Percentiles rank a stretch among this genome's conserved stretches.
phyloP scores from a whole-genome alignment of 2,797 vertebrate species.

The Halcyon badia region DNA sequence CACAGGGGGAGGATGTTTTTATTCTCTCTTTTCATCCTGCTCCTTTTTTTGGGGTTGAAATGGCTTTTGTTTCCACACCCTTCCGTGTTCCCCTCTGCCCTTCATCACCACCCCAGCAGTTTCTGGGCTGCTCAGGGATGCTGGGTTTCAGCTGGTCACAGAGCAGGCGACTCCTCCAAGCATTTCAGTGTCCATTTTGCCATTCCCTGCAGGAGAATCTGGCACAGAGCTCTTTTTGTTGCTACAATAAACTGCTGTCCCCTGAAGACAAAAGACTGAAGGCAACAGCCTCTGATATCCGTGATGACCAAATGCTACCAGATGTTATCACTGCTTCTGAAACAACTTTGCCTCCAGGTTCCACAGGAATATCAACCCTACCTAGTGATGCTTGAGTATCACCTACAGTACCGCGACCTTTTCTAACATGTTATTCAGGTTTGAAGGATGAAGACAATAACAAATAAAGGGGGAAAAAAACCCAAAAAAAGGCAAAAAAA shows the following conservation, averaged over 20 bases:
- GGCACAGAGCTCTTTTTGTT: not conserved
- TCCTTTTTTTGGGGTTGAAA: not conserved
- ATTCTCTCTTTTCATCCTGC: not conserved
- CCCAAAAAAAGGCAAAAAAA: not conserved
- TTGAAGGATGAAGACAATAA: not conserved
- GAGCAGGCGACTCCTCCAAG: not conserved
- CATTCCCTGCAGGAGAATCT: not conserved
- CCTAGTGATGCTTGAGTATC: not conserved
- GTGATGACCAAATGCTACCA: not conserved
- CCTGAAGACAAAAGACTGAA: not conserved
- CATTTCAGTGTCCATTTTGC: not conserved
- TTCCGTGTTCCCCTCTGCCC: not conserved
- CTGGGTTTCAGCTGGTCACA: not conserved
- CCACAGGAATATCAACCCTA: not conserved
- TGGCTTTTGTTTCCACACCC: not conserved
- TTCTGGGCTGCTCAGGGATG: not conserved
- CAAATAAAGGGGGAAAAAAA: not conserved
- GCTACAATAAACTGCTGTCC: not conserved
- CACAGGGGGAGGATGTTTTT: not conserved
- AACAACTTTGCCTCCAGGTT: not conserved
- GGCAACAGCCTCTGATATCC: not conserved
- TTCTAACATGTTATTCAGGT: not conserved
- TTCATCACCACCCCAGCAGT: not conserved
- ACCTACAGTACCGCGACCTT: not conserved
- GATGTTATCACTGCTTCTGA: not conserved